Percentiles rank a stretch among this genome's conserved stretches.
Conservation (phyloP, 2,888 invertebrate genomes). For the Ophion costatus region DNA sequence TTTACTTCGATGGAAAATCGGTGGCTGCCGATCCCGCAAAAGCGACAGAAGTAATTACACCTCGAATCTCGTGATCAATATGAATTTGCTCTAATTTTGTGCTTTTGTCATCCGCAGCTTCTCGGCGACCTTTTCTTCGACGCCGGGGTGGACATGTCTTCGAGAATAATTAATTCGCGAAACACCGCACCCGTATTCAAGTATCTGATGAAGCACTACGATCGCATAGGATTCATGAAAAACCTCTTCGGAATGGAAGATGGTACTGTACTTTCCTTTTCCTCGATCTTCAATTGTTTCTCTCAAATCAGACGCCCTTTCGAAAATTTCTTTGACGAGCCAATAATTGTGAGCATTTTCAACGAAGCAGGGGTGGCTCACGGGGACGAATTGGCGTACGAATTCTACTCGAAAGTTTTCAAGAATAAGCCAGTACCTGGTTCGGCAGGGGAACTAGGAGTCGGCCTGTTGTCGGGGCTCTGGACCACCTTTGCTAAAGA, state of each 20-base stretch:
- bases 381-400: slow-evolving; percentile 84
- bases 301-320: background rate
- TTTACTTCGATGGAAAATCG: slow-evolving; percentile 77
- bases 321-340: background rate
- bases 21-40: slow-evolving; percentile 71
- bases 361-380: slow-evolving; percentile 82
- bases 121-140: slow-evolving; percentile 73
- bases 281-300: background rate
- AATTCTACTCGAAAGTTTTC: slow-evolving; percentile 82
- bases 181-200: slow-evolving; percentile 76
- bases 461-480: slow-evolving; percentile 82
- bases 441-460: slow-evolving; percentile 79
- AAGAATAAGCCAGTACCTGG: slow-evolving; percentile 80
- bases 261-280: slow-evolving; percentile 65
- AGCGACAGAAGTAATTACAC: slow-evolving; percentile 59
- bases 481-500: slow-evolving; percentile 84
- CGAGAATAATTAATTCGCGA: slow-evolving; percentile 74
- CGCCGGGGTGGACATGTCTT: slow-evolving; percentile 69
- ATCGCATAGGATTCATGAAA: slow-evolving; percentile 77
- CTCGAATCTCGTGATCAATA: background rate
- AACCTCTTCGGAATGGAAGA: slow-evolving; percentile 69
- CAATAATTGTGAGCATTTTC: background rate
- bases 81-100: slow-evolving; percentile 23
- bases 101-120: slow-evolving; percentile 69
- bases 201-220: slow-evolving; percentile 75